phyloP scores from a whole-genome alignment of 1,140 invertebrate species.

The Solen grandis region DNA sequence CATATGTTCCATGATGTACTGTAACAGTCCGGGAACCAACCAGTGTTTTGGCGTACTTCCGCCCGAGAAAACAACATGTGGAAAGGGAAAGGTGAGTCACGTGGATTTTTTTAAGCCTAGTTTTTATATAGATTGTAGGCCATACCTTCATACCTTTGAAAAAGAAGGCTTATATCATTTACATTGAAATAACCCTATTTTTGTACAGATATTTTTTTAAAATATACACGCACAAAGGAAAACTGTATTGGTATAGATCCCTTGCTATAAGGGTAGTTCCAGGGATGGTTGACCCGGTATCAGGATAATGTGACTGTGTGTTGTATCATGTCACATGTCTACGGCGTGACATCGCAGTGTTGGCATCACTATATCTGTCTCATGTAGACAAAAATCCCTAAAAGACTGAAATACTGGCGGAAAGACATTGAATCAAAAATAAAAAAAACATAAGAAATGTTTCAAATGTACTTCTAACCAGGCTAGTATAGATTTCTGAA shows the following conservation, averaged over 20 bases:
- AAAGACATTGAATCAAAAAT: not conserved
- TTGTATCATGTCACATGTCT: no score
- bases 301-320: no score
- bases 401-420: no score
- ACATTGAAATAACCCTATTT: not conserved
- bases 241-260: not conserved
- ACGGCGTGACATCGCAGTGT: no score
- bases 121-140: not conserved
- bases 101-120: not conserved
- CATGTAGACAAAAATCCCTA: no score
- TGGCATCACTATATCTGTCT: no score
- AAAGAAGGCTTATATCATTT: not conserved
- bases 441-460: no score
- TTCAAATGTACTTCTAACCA: no score
- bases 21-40: slow-evolving; percentile 56
- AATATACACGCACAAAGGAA: not conserved
- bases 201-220: not conserved
- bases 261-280: not conserved
- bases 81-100: slow-evolving; percentile 64
- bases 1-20: slow-evolving; percentile 68
- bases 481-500: no score
- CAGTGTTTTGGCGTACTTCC: slow-evolving; percentile 59
- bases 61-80: slow-evolving; percentile 68
- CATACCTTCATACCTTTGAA: not conserved
- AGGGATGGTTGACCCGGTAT: no score